Percentiles rank a stretch among this genome's conserved stretches.
phyloP scores from a whole-genome alignment of 2,797 vertebrate species.

The Danio jaintianensis region DNA sequence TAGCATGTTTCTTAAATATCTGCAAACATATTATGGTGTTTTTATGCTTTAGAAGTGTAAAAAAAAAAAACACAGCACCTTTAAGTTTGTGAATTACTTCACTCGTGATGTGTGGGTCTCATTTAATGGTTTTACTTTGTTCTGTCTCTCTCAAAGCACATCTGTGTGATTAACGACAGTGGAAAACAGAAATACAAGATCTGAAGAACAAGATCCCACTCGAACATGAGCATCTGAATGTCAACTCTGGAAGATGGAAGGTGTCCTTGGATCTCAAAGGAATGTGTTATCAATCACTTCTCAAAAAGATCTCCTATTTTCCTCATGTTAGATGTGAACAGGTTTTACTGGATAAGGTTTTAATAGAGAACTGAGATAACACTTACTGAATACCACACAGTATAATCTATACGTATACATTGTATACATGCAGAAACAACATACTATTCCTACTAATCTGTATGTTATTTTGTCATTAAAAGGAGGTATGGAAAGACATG shows the following conservation, averaged over 20 bases:
- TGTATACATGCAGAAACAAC: background rate
- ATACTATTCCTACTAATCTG: background rate
- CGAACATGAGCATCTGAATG: background rate
- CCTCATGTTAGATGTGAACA: background rate
- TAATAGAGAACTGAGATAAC: background rate
- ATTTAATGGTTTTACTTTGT: background rate
- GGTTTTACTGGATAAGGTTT: background rate
- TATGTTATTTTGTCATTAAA: background rate
- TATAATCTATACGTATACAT: background rate
- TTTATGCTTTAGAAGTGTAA: background rate
- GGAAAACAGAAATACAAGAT: conserved; percentile 92
- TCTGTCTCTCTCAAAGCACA: conserved; percentile 81
- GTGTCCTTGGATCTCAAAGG: background rate
- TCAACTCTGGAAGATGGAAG: background rate
- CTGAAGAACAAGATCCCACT: conserved; percentile 67
- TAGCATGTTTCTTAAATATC: too few relatives aligned
- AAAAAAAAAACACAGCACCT: too few relatives aligned
- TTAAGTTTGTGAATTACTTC: too few relatives aligned
- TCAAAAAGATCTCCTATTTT: background rate
- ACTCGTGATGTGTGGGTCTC: too few relatives aligned
- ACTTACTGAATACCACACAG: background rate
- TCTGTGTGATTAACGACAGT: conserved; percentile 90
- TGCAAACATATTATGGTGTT: too few relatives aligned
- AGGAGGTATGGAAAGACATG: background rate
- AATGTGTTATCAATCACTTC: background rate